Evolutionary conservation across 2,797 vertebrate species (phyloP).

Genomic region (Chiloscyllium punctatum): DNA sequence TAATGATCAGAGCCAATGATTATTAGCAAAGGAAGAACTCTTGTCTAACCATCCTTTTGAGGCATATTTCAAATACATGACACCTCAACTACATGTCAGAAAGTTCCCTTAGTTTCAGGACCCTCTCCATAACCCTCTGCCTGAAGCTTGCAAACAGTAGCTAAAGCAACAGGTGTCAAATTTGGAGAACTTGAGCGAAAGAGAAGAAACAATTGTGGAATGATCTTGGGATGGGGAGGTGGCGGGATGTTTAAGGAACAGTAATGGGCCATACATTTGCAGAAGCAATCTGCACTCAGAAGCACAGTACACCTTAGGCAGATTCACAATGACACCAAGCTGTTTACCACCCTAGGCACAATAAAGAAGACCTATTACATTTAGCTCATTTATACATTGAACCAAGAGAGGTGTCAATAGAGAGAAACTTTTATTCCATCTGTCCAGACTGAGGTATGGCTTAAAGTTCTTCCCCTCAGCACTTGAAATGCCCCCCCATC

Average conservation of each 20-base stretch:
- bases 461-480: not conserved
- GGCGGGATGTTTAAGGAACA: not conserved
- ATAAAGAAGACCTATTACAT: not conserved
- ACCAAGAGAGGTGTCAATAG: not conserved
- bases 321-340: not conserved
- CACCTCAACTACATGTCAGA: not conserved
- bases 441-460: not conserved
- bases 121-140: not conserved
- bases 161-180: not conserved
- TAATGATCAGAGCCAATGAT: not conserved
- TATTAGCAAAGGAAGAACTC: not conserved
- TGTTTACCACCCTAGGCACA: not conserved
- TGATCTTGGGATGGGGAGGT: not conserved
- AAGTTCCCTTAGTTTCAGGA: not conserved
- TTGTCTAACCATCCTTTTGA: not conserved
- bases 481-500: not conserved
- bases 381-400: not conserved
- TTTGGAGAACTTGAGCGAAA: not conserved
- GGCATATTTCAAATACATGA: not conserved
- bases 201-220: not conserved
- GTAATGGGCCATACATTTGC: not conserved
- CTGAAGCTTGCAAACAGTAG: too few species aligned
- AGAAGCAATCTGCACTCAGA: not conserved
- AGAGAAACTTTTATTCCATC: not conserved
- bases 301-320: not conserved